These are phyloP conservation scores for Gallinago jamesoni DNA, from an alignment of 2,113 vertebrate species.

Conservation along the genomic window DNA sequence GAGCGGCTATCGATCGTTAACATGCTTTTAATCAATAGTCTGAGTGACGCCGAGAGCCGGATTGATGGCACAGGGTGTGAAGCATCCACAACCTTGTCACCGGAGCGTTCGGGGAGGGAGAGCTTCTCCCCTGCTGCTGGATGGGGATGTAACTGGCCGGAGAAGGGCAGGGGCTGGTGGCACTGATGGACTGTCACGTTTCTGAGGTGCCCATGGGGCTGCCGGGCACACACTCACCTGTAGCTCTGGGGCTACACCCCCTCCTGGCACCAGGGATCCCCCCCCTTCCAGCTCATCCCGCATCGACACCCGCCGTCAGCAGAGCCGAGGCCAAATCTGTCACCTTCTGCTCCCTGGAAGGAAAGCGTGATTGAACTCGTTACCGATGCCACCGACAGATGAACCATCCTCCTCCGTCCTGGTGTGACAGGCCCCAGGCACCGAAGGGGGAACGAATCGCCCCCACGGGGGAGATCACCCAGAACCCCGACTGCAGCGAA, in stretches of 20 bases:
- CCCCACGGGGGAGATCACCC: fast-evolving
- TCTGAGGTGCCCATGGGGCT: neutral
- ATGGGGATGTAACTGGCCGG: fast-evolving
- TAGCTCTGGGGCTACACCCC: fast-evolving
- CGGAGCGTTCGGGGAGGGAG: neutral
- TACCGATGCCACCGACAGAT: fast-evolving
- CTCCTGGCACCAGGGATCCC: fast-evolving
- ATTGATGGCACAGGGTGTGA: neutral
- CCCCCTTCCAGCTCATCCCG: fast-evolving
- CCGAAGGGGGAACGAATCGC: neutral
- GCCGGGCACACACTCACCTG: fast-evolving
- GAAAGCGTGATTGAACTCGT: neutral
- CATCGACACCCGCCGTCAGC: fast-evolving
- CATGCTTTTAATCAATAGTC: conserved; percentile 4
- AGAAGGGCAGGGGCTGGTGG: neutral
- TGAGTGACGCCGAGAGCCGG: neutral
- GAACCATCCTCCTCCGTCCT: fast-evolving
- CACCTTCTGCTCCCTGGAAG: neutral
- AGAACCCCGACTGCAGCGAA: neutral
- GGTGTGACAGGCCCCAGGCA: fast-evolving
- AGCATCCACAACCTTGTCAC: neutral
- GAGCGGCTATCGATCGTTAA: neutral
- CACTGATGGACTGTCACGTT: too few species aligned
- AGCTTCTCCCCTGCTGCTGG: neutral
- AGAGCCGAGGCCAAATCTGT: fast-evolving